These are phyloP conservation scores for Heptranchias perlo DNA, from an alignment of 2,113 vertebrate genomes.

Conservation along the genomic window DNA sequence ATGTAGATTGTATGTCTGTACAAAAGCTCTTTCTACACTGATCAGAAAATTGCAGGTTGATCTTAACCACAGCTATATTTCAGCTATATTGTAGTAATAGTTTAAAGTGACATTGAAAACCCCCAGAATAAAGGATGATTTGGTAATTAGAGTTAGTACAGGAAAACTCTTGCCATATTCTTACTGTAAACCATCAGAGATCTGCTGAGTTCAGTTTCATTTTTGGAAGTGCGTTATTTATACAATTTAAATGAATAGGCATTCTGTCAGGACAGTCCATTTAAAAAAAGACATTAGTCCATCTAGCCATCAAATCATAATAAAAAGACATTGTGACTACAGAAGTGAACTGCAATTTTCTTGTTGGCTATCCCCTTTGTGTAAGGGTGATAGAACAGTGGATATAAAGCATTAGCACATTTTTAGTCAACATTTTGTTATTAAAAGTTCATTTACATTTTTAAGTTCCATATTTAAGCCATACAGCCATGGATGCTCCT, in stretches of 20 bases:
- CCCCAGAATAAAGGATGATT: background rate
- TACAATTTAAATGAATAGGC: background rate
- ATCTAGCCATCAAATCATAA: background rate
- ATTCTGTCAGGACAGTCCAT: background rate
- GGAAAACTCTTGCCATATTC: background rate
- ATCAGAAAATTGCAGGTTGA: background rate
- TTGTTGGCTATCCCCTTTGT: background rate
- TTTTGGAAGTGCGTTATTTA: background rate
- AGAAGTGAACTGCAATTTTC: background rate
- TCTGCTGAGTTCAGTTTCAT: conserved; percentile 3
- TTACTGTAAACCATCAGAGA: background rate
- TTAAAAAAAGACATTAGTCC: background rate
- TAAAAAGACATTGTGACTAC: background rate
- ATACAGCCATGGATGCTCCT: background rate
- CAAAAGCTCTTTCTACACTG: background rate
- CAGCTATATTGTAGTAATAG: background rate
- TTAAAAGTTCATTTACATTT: background rate
- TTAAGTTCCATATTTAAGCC: background rate
- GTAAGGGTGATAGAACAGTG: background rate
- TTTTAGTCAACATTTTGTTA: background rate
- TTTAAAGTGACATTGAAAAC: background rate
- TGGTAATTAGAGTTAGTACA: background rate
- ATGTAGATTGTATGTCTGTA: background rate
- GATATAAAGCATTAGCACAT: background rate
- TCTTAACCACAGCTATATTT: background rate